phyloP scores from a whole-genome alignment of 2,888 invertebrate species.

The Chironomus riparius region DNA sequence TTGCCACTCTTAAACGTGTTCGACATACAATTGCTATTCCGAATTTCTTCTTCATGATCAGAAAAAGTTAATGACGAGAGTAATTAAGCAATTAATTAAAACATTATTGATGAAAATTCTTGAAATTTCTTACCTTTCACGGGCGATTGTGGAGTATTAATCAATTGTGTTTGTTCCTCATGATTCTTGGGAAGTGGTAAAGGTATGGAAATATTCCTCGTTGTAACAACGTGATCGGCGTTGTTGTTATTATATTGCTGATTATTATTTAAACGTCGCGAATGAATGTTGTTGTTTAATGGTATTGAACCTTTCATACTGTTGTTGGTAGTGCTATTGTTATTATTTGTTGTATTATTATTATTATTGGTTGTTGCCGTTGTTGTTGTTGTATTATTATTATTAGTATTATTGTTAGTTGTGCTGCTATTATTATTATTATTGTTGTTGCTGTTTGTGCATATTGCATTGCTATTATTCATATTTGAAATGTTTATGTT shows the following conservation, averaged over 20 bases:
- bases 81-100: too few relatives aligned
- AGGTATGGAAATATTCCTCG: constrained; percentile 11
- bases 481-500: not conserved
- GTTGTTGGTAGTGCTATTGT: not conserved
- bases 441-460: not conserved
- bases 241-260: not conserved
- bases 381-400: too few relatives aligned
- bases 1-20: constrained; percentile 10
- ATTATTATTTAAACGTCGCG: not conserved
- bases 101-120: too few relatives aligned
- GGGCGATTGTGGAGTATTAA: not conserved
- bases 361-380: too few relatives aligned
- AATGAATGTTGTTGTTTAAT: not conserved
- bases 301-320: not conserved
- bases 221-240: constrained; percentile 1
- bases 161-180: not conserved
- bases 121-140: not conserved
- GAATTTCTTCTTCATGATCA: not conserved
- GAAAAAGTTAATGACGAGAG: too few relatives aligned
- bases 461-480: not conserved
- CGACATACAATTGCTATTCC: constrained; percentile 1
- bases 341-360: not conserved
- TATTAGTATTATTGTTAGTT: too few relatives aligned
- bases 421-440: not conserved
- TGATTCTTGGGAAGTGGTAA: constrained; percentile 3